phyloP scores from a whole-genome alignment of 2,113 vertebrate genomes.

The Numida meleagris region DNA sequence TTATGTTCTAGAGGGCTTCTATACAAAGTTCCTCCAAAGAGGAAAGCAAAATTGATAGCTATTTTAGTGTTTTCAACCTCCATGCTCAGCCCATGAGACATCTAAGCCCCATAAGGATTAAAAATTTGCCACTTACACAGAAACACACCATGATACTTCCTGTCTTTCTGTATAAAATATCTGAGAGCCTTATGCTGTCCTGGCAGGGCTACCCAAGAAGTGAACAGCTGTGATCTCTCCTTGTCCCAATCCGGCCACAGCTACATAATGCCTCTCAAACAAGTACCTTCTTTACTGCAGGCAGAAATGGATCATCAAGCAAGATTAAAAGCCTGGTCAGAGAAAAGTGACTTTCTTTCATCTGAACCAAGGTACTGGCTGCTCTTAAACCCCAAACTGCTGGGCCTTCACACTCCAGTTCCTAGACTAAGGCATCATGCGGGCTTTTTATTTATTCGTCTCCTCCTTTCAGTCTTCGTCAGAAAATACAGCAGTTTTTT shows the following conservation, averaged over 20 bases:
- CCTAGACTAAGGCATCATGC: background rate
- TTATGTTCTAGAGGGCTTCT: rapidly evolving
- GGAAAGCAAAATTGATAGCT: rapidly evolving
- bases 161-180: background rate
- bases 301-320: slow-evolving; percentile 38
- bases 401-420: background rate
- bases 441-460: slow-evolving; percentile 9
- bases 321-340: slow-evolving; percentile 39
- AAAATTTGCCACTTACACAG: background rate
- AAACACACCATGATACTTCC: background rate
- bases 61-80: background rate
- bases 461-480: background rate
- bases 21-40: background rate
- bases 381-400: slow-evolving; percentile 36
- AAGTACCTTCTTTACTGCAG: background rate
- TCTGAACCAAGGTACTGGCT: background rate
- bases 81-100: background rate
- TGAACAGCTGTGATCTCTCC: background rate
- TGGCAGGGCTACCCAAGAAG: background rate
- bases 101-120: background rate
- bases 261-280: background rate
- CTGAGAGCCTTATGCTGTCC: background rate
- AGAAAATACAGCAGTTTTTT: background rate
- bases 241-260: background rate
- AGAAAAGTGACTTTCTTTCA: slow-evolving; percentile 47